phyloP scores from a whole-genome alignment of 2,797 vertebrate species.

The Acanthis flammea region DNA sequence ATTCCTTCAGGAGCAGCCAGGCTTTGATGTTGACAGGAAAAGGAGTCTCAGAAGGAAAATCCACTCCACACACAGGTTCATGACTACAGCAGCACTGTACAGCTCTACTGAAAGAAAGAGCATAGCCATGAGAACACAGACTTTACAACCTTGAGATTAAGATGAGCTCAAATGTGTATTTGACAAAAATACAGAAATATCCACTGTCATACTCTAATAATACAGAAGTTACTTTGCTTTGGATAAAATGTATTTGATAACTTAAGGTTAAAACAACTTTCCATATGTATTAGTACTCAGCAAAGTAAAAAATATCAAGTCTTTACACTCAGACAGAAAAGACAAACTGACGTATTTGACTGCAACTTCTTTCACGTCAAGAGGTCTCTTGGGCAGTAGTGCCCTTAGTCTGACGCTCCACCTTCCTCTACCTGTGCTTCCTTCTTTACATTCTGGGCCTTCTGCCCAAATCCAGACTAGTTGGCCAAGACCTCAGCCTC shows the following conservation, averaged over 20 bases:
- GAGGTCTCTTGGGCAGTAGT: not conserved
- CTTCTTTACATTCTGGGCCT: not conserved
- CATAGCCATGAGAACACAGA: not conserved
- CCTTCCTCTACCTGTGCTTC: not conserved
- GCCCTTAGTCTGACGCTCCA: not conserved
- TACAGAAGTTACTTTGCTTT: conserved; percentile 3
- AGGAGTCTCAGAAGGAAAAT: not conserved
- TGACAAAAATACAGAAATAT: conserved; percentile 36
- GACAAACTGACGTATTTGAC: not conserved
- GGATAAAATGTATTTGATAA: conserved; percentile 2
- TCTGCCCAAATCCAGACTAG: not conserved
- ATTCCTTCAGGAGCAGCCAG: not conserved
- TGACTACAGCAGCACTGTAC: not conserved
- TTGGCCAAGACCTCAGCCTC: not conserved
- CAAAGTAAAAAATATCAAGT: not conserved
- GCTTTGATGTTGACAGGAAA: not conserved
- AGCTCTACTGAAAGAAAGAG: not conserved
- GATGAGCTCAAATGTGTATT: conserved; percentile 6
- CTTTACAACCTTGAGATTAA: not conserved
- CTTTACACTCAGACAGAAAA: not conserved
- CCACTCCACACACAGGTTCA: not conserved
- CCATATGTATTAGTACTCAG: not conserved
- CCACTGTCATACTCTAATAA: not conserved
- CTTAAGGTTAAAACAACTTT: conserved; percentile 23
- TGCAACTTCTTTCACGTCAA: not conserved